A percentile compares a stretch with the other conserved stretches of the same genome.
Evolutionary conservation across 2,888 invertebrate genomes (phyloP).

Genomic region (Galeruca laticollis): DNA sequence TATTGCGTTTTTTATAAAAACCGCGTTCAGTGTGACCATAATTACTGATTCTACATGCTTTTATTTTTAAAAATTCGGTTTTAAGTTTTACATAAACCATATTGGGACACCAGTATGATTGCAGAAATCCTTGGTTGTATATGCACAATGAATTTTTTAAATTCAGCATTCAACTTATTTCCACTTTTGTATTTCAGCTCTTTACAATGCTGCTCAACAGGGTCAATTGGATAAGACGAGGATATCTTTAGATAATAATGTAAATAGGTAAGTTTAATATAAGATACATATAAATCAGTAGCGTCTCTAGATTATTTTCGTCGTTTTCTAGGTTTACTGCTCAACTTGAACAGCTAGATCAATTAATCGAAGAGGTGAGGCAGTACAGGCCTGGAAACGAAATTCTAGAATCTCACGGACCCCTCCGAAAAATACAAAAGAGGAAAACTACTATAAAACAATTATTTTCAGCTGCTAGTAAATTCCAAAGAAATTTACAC

Average conservation of each 20-base stretch:
- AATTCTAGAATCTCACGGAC: constrained; percentile 75
- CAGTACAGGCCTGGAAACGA: constrained; percentile 72
- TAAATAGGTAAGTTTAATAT: constrained; percentile 84
- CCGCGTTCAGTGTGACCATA: too few species aligned
- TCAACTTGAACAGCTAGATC: constrained; percentile 79
- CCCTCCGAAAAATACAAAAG: constrained; percentile 76
- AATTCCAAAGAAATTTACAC: constrained; percentile 93
- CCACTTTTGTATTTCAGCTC: constrained; percentile 75
- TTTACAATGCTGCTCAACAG: constrained; percentile 96
- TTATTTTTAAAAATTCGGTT: too few species aligned
- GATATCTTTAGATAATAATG: constrained; percentile 91
- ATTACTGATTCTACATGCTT: too few species aligned
- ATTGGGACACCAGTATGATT: too few species aligned
- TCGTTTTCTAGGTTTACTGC: constrained; percentile 74
- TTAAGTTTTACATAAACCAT: neutral
- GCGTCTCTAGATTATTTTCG: neutral
- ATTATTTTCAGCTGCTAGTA: constrained; percentile 94
- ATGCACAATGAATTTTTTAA: neutral
- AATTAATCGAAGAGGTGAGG: constrained; percentile 79
- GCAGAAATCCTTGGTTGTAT: too few species aligned
- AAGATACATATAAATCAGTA: neutral
- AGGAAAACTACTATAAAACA: constrained; percentile 93
- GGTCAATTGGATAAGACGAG: constrained; percentile 93
- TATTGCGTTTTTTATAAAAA: too few species aligned
- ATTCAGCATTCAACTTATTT: neutral